A percentile compares a stretch with the other conserved stretches of the same genome.
Conservation (phyloP, 2,888 invertebrate genomes). For the Drosophila sordidapex region DNA sequence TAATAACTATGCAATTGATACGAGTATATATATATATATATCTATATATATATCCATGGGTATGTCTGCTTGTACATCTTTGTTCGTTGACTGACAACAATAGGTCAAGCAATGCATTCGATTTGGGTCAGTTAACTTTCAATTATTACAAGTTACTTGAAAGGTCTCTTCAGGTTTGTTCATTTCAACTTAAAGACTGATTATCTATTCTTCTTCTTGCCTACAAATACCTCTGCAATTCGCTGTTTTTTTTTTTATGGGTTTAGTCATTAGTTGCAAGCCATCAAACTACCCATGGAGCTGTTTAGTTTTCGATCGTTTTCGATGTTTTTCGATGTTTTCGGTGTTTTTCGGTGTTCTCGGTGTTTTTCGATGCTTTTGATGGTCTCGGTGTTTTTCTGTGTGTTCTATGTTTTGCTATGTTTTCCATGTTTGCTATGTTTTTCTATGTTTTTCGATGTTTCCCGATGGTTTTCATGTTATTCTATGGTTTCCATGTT, state of each 20-base stretch:
- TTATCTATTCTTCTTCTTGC: not conserved
- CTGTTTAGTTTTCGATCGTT: not conserved
- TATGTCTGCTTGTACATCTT: not conserved
- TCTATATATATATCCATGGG: no score
- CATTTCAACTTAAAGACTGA: not conserved
- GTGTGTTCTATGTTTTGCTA: no score
- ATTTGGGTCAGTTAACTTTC: constrained; percentile 11
- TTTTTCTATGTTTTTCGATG: no score
- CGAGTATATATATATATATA: not conserved
- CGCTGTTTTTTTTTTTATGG: no score
- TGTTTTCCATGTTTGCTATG: no score
- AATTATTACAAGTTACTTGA: constrained; percentile 10
- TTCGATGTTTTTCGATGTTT: not conserved
- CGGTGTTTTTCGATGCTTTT: no score
- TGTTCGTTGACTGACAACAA: constrained; percentile 11
- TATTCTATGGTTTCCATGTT: no score
- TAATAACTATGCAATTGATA: constrained; percentile 30
- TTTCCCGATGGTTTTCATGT: no score
- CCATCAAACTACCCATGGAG: not conserved
- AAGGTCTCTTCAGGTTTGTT: not conserved
- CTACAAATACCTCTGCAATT: no score
- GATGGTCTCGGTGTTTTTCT: no score
- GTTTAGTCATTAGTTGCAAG: not conserved
- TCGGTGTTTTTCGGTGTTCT: no score
- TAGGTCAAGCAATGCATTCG: constrained; percentile 35